Evolutionary conservation across 2,113 vertebrate genomes (phyloP).

Genomic region (Phyllopteryx taeniolatus): DNA sequence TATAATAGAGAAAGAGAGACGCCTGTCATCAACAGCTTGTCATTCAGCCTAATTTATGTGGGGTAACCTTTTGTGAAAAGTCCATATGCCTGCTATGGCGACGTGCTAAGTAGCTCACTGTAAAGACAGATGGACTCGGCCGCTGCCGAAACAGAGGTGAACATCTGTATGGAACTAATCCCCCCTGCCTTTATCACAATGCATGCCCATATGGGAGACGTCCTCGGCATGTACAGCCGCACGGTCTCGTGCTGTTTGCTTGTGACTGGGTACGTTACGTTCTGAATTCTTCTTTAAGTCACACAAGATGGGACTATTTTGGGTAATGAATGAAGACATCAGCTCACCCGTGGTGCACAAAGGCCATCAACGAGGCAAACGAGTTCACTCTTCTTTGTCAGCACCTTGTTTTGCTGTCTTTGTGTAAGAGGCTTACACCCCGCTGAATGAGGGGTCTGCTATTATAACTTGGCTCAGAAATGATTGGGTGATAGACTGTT

Average conservation of each 20-base stretch:
- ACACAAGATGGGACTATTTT: slow-evolving; percentile 5
- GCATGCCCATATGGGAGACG: slow-evolving; percentile 58
- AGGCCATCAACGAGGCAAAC: slow-evolving; percentile 57
- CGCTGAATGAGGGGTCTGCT: slow-evolving; percentile 53
- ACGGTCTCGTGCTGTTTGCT: neutral
- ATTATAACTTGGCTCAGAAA: slow-evolving; percentile 65
- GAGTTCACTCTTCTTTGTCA: slow-evolving; percentile 39
- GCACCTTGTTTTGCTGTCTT: slow-evolving; percentile 48
- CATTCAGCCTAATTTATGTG: slow-evolving; percentile 62
- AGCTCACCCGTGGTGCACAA: slow-evolving; percentile 39
- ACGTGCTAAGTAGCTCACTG: slow-evolving; percentile 60
- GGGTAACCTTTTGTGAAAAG: slow-evolving; percentile 72
- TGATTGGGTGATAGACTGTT: slow-evolving; percentile 65
- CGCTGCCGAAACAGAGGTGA: slow-evolving; percentile 49
- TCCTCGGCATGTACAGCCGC: slow-evolving; percentile 7
- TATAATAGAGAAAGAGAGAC: slow-evolving; percentile 13
- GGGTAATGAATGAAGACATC: neutral
- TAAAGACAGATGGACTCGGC: slow-evolving; percentile 67
- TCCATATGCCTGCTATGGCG: slow-evolving; percentile 65
- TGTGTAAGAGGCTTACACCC: slow-evolving; percentile 29
- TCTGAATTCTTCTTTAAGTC: neutral
- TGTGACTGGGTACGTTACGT: neutral
- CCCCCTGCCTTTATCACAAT: slow-evolving; percentile 35
- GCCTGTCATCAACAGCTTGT: slow-evolving; percentile 62
- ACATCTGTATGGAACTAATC: slow-evolving; percentile 62